Conservation (phyloP, 1,140 invertebrate species). For the Tetragonula clypearis region DNA sequence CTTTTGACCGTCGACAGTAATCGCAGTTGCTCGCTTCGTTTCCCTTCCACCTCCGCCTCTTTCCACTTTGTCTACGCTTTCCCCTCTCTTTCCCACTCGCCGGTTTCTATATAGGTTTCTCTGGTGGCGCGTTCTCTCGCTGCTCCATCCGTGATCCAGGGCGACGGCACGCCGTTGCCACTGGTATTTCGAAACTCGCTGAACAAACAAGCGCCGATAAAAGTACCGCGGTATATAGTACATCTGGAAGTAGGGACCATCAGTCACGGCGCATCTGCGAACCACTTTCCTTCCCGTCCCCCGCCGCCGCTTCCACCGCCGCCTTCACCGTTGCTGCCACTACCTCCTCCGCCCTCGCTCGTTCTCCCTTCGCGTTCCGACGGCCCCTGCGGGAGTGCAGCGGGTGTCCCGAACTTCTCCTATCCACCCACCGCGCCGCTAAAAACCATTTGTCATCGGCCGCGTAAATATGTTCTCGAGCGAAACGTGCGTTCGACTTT, state of each 20-base stretch:
- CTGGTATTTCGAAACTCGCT: conserved; percentile 71
- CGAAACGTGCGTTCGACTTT: conserved; percentile 60
- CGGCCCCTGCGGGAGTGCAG: conserved; percentile 51
- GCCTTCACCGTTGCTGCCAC: conserved; percentile 51
- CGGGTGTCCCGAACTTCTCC: conserved; percentile 60
- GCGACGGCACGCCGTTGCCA: conserved; percentile 61
- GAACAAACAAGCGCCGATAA: conserved; percentile 81
- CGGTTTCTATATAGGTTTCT: neutral
- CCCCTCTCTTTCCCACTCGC: neutral
- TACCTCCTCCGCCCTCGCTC: conserved; percentile 15
- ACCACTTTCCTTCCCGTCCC: conserved; percentile 65
- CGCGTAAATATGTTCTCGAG: conserved; percentile 75
- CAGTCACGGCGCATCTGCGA: conserved; percentile 81
- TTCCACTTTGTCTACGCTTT: neutral
- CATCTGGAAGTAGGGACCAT: conserved; percentile 82
- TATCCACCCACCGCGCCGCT: conserved; percentile 57
- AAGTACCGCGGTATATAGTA: conserved; percentile 78
- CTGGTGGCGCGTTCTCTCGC: conserved; percentile 14
- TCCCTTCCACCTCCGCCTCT: conserved; percentile 3
- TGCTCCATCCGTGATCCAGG: conserved; percentile 56
- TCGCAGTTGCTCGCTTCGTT: conserved; percentile 51
- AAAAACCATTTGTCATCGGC: conserved; percentile 80
- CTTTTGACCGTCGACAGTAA: conserved; percentile 53
- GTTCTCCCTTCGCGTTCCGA: conserved; percentile 18
- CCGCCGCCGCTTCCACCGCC: neutral